These are phyloP conservation scores for Gryon sp. DNA, from an alignment of 1,140 invertebrate species.

Conservation along the genomic window DNA sequence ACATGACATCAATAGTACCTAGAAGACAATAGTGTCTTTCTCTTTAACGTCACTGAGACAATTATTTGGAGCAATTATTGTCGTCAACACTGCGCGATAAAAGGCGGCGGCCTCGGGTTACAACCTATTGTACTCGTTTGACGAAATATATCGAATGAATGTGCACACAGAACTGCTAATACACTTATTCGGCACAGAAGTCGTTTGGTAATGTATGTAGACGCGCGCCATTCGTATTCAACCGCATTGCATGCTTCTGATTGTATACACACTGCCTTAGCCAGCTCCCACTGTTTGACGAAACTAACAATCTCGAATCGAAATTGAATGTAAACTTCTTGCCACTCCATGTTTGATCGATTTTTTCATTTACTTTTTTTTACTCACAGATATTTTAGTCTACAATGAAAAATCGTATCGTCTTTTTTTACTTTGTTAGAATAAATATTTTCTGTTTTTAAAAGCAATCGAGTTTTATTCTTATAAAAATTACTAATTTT, in stretches of 20 bases:
- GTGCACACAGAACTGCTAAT: constrained; percentile 67
- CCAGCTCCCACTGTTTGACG: constrained; percentile 62
- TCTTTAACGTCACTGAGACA: constrained; percentile 47
- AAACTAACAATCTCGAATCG: constrained; percentile 66
- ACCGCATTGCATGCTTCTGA: constrained; percentile 42
- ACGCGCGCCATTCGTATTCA: constrained; percentile 30
- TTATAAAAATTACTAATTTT: no score
- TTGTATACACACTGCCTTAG: constrained; percentile 62
- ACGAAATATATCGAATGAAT: constrained; percentile 65
- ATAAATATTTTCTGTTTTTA: no score
- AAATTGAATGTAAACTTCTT: constrained; percentile 60
- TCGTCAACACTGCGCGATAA: constrained; percentile 55
- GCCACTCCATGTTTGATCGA: constrained; percentile 62
- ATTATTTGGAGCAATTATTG: constrained; percentile 69
- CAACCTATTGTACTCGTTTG: constrained; percentile 60
- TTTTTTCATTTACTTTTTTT: constrained; percentile 56
- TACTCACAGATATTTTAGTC: no score
- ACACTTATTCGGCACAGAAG: constrained; percentile 57
- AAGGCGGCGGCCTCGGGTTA: constrained; percentile 64
- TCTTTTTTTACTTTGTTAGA: no score
- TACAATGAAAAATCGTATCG: no score
- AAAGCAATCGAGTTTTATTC: no score
- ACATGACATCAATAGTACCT: constrained; percentile 22
- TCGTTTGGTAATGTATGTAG: constrained; percentile 35
- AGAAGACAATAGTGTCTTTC: constrained; percentile 55